Percentiles rank a stretch among this genome's conserved stretches.
These are phyloP conservation scores for Druon quercuslanigerum DNA, from an alignment of 1,140 invertebrate genomes.

Conservation along the genomic window DNA sequence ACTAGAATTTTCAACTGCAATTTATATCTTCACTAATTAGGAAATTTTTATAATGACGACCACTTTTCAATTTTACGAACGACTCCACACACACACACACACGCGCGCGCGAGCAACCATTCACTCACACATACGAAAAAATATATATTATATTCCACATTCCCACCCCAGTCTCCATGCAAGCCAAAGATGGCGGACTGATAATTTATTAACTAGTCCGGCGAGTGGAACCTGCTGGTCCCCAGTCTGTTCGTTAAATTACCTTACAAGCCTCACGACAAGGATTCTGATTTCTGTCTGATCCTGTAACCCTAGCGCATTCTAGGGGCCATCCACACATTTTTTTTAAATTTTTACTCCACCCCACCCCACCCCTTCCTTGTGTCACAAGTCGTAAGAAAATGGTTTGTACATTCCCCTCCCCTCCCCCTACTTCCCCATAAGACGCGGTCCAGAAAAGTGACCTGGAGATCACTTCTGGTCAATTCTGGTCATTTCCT, in stretches of 20 bases:
- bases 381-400: too few species aligned
- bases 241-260: slow-evolving; percentile 49
- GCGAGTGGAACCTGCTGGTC: slow-evolving; percentile 65
- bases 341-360: too few species aligned
- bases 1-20: slow-evolving; percentile 38
- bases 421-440: too few species aligned
- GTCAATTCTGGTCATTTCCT: too few species aligned
- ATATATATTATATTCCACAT: slow-evolving; percentile 59
- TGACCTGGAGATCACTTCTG: too few species aligned
- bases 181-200: slow-evolving; percentile 65
- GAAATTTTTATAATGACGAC: slow-evolving; percentile 34
- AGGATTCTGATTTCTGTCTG: background rate
- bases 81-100: background rate
- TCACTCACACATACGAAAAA: background rate
- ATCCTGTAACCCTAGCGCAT: background rate
- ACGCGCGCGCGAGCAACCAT: background rate
- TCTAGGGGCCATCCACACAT: background rate
- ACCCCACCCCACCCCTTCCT: too few species aligned
- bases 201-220: slow-evolving; percentile 74
- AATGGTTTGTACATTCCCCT: too few species aligned
- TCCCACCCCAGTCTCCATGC: slow-evolving; percentile 57
- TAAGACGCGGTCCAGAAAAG: too few species aligned
- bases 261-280: background rate
- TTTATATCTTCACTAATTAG: slow-evolving; percentile 31
- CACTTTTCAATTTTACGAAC: background rate